phyloP scores from a whole-genome alignment of 2,113 vertebrate species.

The Canis aureus region DNA sequence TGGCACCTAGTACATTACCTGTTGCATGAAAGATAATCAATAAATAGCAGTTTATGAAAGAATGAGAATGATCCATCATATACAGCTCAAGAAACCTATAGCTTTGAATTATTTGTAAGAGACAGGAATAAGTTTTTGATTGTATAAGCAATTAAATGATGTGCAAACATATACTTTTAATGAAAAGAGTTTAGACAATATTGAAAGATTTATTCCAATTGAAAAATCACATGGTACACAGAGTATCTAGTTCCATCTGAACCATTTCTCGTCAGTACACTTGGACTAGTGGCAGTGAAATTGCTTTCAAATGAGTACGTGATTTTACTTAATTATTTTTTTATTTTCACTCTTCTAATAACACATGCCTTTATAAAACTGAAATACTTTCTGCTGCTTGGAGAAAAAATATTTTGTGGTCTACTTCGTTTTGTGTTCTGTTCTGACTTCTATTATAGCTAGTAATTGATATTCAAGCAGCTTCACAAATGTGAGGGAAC shows the following conservation, averaged over 20 bases:
- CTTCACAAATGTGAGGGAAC: not conserved
- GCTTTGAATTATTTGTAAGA: conserved; percentile 6
- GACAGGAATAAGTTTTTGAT: conserved; percentile 21
- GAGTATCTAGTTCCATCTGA: not conserved
- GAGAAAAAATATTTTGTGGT: not conserved
- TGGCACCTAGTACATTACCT: conserved; percentile 41
- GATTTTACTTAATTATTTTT: not conserved
- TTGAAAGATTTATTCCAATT: not conserved
- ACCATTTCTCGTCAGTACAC: conserved; percentile 2
- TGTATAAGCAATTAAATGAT: conserved; percentile 43
- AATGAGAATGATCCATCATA: conserved; percentile 48
- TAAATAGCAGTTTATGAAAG: conserved; percentile 61
- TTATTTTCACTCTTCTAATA: conserved; percentile 8
- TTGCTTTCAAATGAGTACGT: not conserved
- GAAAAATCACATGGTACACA: not conserved
- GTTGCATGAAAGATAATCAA: conserved; percentile 69
- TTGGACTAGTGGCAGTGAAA: not conserved
- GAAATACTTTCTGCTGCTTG: not conserved
- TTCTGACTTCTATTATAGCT: not conserved
- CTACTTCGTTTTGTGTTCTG: conserved; percentile 15
- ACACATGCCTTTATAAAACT: not conserved
- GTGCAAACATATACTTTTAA: conserved; percentile 13
- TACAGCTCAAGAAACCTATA: not conserved
- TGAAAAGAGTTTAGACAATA: not conserved
- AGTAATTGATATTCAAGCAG: not conserved